Evolutionary conservation across 2,888 invertebrate species (phyloP), one percentile per base, ranked within the genome.

Genomic region (Gastrophysa polygoni): DNA sequence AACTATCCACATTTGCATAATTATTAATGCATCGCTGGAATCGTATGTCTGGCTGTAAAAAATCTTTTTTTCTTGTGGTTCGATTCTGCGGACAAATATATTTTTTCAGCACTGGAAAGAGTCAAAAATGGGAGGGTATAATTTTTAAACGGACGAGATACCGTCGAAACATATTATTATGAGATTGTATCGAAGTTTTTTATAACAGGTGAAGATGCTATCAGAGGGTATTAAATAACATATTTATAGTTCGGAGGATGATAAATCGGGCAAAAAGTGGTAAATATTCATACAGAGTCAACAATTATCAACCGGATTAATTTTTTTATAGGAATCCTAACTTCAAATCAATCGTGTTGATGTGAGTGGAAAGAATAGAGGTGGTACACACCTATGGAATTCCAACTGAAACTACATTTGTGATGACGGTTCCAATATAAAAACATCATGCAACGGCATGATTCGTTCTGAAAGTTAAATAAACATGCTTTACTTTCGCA

Each of bases 1-100:
- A 57, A 56, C 58, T 60, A 57, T 60, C 60, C 32, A 47, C 62
- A 67, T 67, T 67, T 67, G 61, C 64, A 67, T 67, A 67, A 67
- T 67, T 67, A 63, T 67, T 55, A 63, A 64, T 63, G 67, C 63
- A 61, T 61, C 63, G 49, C 38, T 48, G 61, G 47, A 57, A 56
- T 58, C 66, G 52, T 61, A 61, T 56, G 56, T 47, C 54, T 14
- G 14, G 44, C 38, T 59, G 52, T 54, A 48, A 59, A 62, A 63
- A 38, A 55, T 29, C 11, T 20, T 43, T 38, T 38, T 21, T 54
- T 54, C 47, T 21, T 29, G 49, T 21, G 21, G 46, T 38, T 57
- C 47, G 57, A 57, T 34, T 57, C 57, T 57, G 54, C 48, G 47
- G 54, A 54, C 52, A 54, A 59, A 54, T 54, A 54, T 34, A 46